A percentile compares a stretch with the other conserved stretches of the same genome.
Evolutionary conservation across 2,797 vertebrate species (phyloP).

Genomic region (Cichlasoma orientale): DNA sequence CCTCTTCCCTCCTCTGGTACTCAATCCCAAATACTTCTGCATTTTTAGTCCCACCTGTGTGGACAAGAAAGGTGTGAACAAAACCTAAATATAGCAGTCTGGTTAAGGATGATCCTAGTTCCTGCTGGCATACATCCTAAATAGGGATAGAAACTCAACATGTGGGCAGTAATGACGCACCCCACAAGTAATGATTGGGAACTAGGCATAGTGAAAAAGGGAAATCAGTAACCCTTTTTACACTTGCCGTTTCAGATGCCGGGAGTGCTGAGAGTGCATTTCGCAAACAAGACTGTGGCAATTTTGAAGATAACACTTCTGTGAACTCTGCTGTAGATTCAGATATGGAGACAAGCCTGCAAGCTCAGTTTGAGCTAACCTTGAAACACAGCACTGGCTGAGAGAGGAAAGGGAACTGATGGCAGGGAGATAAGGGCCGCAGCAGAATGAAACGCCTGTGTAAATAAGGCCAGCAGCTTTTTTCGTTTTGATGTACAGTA

Average conservation of each 20-base stretch:
- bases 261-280: background rate
- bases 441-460: conserved; percentile 28
- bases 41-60: background rate
- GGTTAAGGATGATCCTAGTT: background rate
- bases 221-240: background rate
- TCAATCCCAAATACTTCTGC: background rate
- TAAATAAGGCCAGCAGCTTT: conserved; percentile 10
- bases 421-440: conserved; percentile 47
- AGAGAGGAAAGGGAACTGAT: conserved; percentile 50
- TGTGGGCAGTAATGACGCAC: background rate
- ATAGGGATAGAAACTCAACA: background rate
- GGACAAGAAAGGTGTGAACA: background rate
- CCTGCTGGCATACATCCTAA: fast-evolving
- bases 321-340: conserved; percentile 2
- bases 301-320: background rate
- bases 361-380: background rate
- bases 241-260: background rate
- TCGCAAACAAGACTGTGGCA: background rate
- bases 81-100: background rate
- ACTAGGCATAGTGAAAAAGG: background rate
- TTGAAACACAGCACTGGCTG: conserved; percentile 10
- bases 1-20: background rate
- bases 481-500: background rate
- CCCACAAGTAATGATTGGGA: background rate
- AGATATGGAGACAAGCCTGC: background rate